Base-by-base conservation (phyloP, 2,888 invertebrate species). In the Tiphia femorata region DNA sequence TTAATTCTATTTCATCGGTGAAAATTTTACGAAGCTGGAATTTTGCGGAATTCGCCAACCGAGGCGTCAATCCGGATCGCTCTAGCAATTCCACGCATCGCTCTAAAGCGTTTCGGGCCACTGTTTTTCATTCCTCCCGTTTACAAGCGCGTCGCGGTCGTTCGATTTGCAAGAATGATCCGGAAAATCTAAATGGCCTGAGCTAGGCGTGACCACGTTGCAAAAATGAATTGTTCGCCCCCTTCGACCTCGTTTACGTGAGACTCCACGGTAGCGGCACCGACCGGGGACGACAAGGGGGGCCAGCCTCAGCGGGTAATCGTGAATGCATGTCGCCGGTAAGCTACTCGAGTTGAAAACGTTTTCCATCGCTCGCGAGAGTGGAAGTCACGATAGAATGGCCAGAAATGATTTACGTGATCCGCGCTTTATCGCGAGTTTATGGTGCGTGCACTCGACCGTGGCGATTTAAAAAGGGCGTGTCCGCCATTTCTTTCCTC, bases 291-390 rank as follows among this genome's bases (percentile, higher is more conserved):
- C n/a, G n/a, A n/a, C n/a, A n/a, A n/a, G n/a, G n/a, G n/a, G n/a
- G n/a, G n/a, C n/a, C 49, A 35, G 27, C 25, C 50, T 54, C 49
- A n/a, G 23, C 12, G 47, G 50, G 50, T 63, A 63, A 63, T 60
- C 62, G 62, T 14, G 56, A 60, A 63, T 63, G 60, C 60, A 57
- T 56, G 62, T 62, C 60, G 50, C 40, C 51, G 19, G 41, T 53
- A 33, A 57, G 53, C 50, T 37, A 44, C 50, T 49, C 48, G 50
- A 29, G 49, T 51, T 58, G 54, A 44, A 61, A 62, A 61, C 55
- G 55, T 54, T 64, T 58, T 42, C 63, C 54, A 58, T 61, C 54
- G 51, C 33, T 47, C 52, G 41, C 29, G 16, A 48, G 43, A 59
- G 49, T 59, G 49, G 49, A 59, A 62, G 55, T 55, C 49, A 46